These are phyloP conservation scores for Craseonycteris thonglongyai DNA, from an alignment of 2,113 vertebrate species.

Conservation along the genomic window DNA sequence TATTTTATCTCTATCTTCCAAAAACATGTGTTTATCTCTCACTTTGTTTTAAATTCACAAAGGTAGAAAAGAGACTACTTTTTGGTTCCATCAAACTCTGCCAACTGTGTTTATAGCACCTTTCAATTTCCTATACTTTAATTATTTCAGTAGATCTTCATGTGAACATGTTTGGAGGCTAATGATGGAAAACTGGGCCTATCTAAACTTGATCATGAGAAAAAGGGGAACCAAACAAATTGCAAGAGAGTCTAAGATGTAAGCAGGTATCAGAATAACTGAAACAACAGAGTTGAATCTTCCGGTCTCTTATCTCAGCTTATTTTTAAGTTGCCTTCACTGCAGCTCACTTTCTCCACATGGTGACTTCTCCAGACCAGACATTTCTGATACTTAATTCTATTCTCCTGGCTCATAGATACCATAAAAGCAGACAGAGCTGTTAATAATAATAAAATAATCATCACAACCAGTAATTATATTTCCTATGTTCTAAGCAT, in stretches of 20 bases:
- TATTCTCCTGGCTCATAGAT: accelerated
- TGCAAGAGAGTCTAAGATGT: neutral
- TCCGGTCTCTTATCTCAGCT: neutral
- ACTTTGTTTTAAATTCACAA: neutral
- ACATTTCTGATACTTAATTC: neutral
- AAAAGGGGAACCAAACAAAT: neutral
- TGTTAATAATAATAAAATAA: neutral
- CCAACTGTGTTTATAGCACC: neutral
- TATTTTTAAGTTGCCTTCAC: neutral
- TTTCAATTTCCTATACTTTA: neutral
- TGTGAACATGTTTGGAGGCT: neutral
- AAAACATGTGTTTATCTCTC: neutral
- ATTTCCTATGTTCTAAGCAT: neutral
- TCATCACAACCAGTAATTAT: neutral
- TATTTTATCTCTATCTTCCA: neutral
- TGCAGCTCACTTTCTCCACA: accelerated
- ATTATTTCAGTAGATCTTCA: neutral
- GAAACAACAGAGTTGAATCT: neutral
- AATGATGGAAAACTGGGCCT: neutral
- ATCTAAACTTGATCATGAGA: neutral
- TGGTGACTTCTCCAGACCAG: neutral
- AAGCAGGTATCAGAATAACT: neutral
- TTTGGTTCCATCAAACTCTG: neutral
- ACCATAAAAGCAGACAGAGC: neutral
- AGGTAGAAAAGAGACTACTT: neutral